Percentiles rank a stretch among this genome's conserved stretches.
Evolutionary conservation across 2,113 vertebrate genomes (phyloP).

Genomic region (Myotis brandtii): DNA sequence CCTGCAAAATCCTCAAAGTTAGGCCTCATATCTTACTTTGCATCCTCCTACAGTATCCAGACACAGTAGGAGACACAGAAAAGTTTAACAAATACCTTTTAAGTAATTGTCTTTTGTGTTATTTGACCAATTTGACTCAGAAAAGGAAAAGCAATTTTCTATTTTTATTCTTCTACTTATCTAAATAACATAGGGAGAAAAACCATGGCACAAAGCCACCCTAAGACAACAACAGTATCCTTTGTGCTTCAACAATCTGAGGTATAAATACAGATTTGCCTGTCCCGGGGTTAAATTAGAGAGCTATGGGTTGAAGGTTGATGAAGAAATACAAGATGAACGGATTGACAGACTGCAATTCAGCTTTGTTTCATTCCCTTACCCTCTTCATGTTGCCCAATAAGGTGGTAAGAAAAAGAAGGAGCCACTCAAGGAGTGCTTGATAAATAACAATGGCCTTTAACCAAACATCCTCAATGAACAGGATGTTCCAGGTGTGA

Average conservation of each 20-base stretch:
- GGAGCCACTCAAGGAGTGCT: neutral
- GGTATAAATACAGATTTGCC: neutral
- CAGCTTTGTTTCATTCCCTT: neutral
- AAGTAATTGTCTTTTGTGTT: neutral
- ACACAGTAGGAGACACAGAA: neutral
- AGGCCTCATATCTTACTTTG: neutral
- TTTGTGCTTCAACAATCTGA: neutral
- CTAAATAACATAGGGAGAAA: neutral
- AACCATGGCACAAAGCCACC: neutral
- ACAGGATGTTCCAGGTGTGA: neutral
- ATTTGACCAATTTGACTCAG: neutral
- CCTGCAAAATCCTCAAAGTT: neutral
- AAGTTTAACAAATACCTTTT: neutral
- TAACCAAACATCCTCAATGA: neutral
- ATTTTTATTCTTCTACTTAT: constrained; percentile 46
- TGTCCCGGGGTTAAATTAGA: neutral
- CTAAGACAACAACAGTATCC: neutral
- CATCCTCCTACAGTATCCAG: neutral
- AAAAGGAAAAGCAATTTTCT: neutral
- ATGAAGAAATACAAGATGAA: neutral
- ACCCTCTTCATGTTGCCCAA: neutral
- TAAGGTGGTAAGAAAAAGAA: neutral
- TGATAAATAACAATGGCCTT: neutral
- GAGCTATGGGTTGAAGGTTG: neutral
- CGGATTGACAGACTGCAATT: neutral